These are phyloP conservation scores for Coreoperca whiteheadi DNA, from an alignment of 2,113 vertebrate genomes.

Conservation along the genomic window DNA sequence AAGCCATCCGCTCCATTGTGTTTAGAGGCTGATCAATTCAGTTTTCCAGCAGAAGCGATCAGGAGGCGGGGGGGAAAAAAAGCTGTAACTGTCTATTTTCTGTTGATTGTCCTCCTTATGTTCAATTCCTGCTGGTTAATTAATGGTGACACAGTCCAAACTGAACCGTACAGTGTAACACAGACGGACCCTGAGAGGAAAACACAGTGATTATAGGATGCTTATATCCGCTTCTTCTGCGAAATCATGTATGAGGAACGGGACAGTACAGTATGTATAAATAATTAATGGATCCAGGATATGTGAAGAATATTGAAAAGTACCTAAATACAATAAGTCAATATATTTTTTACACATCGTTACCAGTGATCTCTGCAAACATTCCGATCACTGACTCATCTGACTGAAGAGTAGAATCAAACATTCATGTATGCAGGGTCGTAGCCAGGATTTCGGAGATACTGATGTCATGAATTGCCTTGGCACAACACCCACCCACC, in stretches of 20 bases:
- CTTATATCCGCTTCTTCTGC: not conserved
- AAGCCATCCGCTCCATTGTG: constrained; percentile 40
- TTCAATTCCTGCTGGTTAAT: constrained; percentile 39
- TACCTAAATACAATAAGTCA: not conserved
- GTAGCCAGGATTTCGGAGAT: not conserved
- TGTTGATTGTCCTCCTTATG: constrained; percentile 36
- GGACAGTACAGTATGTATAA: not conserved
- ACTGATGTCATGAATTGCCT: not conserved
- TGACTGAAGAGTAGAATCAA: not conserved
- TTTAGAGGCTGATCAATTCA: constrained; percentile 44
- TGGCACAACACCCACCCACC: not conserved
- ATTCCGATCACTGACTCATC: not conserved
- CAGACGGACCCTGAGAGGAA: constrained; percentile 25
- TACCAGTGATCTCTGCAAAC: not conserved
- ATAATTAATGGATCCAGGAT: not conserved
- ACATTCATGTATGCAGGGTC: constrained; percentile 3
- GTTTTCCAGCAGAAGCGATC: constrained; percentile 21
- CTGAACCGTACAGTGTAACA: not conserved
- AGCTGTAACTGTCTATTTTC: constrained; percentile 35
- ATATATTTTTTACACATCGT: not conserved
- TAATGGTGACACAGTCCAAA: constrained; percentile 34
- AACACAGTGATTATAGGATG: constrained; percentile 3
- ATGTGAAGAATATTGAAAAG: not conserved
- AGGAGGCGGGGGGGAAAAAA: constrained; percentile 6
- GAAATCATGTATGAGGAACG: constrained; percentile 16